Evolutionary conservation across 2,797 vertebrate genomes (phyloP).

Genomic region (Poecilia picta): DNA sequence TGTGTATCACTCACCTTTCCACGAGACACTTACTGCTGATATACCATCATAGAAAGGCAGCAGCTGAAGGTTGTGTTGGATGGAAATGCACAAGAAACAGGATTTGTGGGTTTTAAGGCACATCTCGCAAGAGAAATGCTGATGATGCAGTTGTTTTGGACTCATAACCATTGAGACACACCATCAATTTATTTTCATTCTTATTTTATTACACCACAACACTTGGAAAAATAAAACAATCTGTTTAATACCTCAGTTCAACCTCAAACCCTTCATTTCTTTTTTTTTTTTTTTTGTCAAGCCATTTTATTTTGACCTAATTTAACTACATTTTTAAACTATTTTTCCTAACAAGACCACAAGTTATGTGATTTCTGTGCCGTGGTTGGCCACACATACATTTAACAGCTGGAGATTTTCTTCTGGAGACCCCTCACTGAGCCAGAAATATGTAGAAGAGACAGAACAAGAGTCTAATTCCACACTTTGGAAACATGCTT

Average conservation of each 20-base stretch:
- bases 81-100: background rate
- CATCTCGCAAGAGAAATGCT: background rate
- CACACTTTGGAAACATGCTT: background rate
- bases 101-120: constrained; percentile 9
- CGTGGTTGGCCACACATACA: background rate
- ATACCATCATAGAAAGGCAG: background rate
- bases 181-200: background rate
- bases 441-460: background rate
- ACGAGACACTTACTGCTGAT: background rate
- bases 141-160: background rate
- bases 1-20: constrained; percentile 28
- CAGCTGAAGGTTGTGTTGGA: background rate
- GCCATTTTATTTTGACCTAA: background rate
- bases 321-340: background rate
- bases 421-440: background rate
- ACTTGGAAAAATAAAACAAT: background rate
- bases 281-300: background rate
- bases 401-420: background rate
- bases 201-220: background rate
- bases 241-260: background rate
- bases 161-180: background rate
- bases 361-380: background rate
- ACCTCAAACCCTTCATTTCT: background rate
- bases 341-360: background rate
- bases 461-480: background rate